Percentiles rank a stretch among this genome's conserved stretches.
phyloP scores from a whole-genome alignment of 2,113 vertebrate genomes.

The Gulo gulo region DNA sequence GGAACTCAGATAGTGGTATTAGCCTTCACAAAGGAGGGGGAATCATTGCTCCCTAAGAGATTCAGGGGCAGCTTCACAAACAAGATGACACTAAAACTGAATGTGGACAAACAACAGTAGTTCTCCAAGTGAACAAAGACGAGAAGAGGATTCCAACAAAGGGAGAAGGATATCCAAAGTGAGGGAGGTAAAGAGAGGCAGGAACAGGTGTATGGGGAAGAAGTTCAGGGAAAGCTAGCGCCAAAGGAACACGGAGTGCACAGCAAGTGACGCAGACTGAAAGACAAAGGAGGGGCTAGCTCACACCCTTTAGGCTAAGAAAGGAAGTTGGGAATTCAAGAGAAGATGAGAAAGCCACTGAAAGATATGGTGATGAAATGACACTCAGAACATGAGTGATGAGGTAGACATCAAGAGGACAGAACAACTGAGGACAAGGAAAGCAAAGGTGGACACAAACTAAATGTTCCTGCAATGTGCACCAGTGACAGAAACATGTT shows the following conservation, averaged over 20 bases:
- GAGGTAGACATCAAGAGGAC: not conserved
- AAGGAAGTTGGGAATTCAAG: not conserved
- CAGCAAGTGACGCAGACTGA: not conserved
- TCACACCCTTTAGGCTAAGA: not conserved
- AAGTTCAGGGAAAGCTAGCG: not conserved
- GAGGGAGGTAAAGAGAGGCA: not conserved
- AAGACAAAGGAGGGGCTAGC: not conserved
- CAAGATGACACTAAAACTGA: not conserved
- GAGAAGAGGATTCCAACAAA: not conserved
- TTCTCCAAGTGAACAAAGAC: not conserved
- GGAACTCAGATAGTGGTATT: not conserved
- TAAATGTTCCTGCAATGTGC: not conserved
- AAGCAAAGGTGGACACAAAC: not conserved
- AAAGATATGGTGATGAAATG: not conserved
- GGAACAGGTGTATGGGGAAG: not conserved
- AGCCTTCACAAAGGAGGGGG: not conserved
- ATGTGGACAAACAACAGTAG: not conserved
- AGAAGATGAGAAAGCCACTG: not conserved
- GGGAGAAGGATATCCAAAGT: not conserved
- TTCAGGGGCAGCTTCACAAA: not conserved
- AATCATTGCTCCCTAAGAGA: not conserved
- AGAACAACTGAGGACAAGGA: not conserved
- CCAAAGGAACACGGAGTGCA: accelerated
- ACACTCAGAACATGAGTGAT: not conserved
- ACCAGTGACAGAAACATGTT: not conserved